phyloP scores from a whole-genome alignment of 2,797 vertebrate genomes.

The Onychomys torridus region DNA sequence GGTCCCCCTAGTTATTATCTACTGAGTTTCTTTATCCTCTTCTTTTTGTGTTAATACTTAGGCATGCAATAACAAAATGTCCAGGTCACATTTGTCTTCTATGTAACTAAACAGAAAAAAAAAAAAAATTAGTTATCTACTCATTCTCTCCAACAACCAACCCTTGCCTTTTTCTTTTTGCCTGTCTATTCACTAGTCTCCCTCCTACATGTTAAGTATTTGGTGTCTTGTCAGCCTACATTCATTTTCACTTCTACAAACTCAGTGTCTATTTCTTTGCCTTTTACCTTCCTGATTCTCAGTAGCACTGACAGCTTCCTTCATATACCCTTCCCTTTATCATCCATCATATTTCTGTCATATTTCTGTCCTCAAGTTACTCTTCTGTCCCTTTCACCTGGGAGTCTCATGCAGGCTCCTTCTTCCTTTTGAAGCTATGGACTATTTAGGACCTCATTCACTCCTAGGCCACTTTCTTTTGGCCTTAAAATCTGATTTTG shows the following conservation, averaged over 20 bases:
- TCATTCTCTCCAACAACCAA: not conserved
- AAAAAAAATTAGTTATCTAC: not conserved
- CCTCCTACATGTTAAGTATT: not conserved
- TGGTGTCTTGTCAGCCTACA: not conserved
- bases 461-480: not conserved
- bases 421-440: not conserved
- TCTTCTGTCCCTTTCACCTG: not conserved
- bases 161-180: not conserved
- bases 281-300: not conserved
- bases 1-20: not conserved
- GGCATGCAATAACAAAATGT: not conserved
- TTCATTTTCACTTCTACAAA: not conserved
- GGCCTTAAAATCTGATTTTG: not conserved
- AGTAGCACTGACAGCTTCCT: not conserved
- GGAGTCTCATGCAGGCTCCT: not conserved
- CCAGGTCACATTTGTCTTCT: not conserved
- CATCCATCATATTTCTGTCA: not conserved
- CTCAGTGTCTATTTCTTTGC: not conserved
- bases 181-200: not conserved
- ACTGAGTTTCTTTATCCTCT: not conserved
- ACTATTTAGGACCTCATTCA: not conserved
- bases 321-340: not conserved
- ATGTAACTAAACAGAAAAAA: not conserved
- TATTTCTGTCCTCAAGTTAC: not conserved
- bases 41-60: not conserved